Evolutionary conservation across 2,113 vertebrate genomes (phyloP), one percentile per base, ranked within the genome.

Genomic region (Archocentrus centrarchus): DNA sequence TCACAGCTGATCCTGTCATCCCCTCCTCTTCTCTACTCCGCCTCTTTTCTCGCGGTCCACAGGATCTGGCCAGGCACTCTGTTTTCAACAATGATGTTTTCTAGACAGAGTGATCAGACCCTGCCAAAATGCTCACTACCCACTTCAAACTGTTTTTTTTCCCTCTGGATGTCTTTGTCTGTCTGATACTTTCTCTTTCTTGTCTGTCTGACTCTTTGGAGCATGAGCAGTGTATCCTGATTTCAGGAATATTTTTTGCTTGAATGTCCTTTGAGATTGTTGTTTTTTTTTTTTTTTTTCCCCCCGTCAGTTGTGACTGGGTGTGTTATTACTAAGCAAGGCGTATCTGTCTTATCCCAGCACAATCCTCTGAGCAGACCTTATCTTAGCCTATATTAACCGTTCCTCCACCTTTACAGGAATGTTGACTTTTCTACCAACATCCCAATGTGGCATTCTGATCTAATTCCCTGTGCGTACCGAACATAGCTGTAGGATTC

Each of bases 381-480:
- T 88, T 89, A 89, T 90, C 88, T 85, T 35, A 17, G 81, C 59
- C 81, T 84, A 37, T 75, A 41, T 84, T 37, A 17, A 44, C 53
- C 15, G 15, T 66, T 86, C 81, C 66, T 88, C 83, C 80, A 78
- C 78, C 82, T 91, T 82, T 68, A 68, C 68, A 41, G 87, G 84
- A 93, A 94, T 94, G 93, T 94, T 93, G 92, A 93, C 92, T 93
- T 93, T 94, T 89, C 89, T 89, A 89, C 84, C 92, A 94, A 94
- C 92, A 93, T 92, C 87, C 88, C 89, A 87, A 93, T 94, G 93
- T 93, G 93, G 93, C 94, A 95, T 94, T 94, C 92, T 93, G 90
- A 87, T 92, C 90, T 88, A 91, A 93, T 92, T 94, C 89, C 82
- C 68, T 61, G 81, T 80, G 88, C 81, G 86, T 86, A 89, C 88